Evolutionary conservation across 2,888 invertebrate species (phyloP), one percentile per base, ranked within the genome.

Genomic region (Habrosyne pyritoides): DNA sequence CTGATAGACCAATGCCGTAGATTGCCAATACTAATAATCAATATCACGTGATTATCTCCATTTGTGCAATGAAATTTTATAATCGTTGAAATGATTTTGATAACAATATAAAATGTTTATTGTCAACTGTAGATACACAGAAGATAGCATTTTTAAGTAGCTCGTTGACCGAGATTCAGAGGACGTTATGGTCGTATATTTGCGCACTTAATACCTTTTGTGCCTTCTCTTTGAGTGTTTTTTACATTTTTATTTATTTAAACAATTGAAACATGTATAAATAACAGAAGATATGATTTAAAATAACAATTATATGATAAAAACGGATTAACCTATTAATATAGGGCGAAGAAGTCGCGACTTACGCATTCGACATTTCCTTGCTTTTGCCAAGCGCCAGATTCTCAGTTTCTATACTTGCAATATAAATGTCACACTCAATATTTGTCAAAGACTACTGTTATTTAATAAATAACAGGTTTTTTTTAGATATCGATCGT

Each of bases 141-240:
- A 53, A 53, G 49, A 22, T 47, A 54, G 57, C 49, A 48, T 48
- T 54, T 55, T 52, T 60, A 70, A 70, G 73, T 75, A 68, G 68
- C 60, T 71, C 70, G 67, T 77, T 79, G 77, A 79, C 80, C 74
- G 74, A 74, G 67, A 77, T 79, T 72, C 58, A 53, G 57, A 26
- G 60, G 52, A 42, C 42, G n/a, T 42, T 6, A 18, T 18, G 18
- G 1, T 18, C 12, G 18, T 36, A 42, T 24, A 5, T 42, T 42
- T 18, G 18, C 42, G 36, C 6, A 36, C 36, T 36, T 36, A n/a
- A n/a, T n/a, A 14, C 36, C 36, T 36, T 30, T n/a, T 36, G 36
- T 36, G 24, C 24, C 36, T 36, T 6, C 14, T 36, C 36, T 7
- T 5, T 14, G n/a, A 14, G 14, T n/a, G 36, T 18, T 42, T 18